Evolutionary conservation across 2,797 vertebrate species (phyloP).

Genomic region (Alauda arvensis): DNA sequence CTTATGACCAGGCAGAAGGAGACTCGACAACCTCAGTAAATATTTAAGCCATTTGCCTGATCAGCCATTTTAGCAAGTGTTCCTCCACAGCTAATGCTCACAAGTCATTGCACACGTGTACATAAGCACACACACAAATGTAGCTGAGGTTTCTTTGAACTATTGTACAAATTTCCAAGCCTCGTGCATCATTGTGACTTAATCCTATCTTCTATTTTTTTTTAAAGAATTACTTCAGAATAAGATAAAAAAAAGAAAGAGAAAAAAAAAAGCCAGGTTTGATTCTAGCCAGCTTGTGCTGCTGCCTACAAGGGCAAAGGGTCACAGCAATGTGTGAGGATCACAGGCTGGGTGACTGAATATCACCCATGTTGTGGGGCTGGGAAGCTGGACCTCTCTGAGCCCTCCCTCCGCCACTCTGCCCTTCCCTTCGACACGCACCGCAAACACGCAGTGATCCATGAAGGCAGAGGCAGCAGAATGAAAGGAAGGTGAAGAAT

Average conservation of each 20-base stretch:
- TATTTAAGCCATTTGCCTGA: constrained; percentile 57
- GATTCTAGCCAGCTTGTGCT: constrained; percentile 39
- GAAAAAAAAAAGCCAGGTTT: not conserved
- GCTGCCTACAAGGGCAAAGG: constrained; percentile 11
- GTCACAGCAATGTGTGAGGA: constrained; percentile 8
- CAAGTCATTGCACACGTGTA: not conserved
- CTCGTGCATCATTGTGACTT: not conserved
- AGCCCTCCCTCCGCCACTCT: constrained; percentile 61
- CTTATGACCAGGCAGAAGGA: constrained; percentile 37
- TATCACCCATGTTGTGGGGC: constrained; percentile 19
- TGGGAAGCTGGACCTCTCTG: constrained; percentile 34
- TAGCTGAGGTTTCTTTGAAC: not conserved
- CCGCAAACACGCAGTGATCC: constrained; percentile 53
- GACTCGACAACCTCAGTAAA: constrained; percentile 49
- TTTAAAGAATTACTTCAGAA: not conserved
- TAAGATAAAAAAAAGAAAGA: not conserved
- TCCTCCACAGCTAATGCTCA: not conserved
- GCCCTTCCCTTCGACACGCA: constrained; percentile 57
- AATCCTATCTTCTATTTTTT: not conserved
- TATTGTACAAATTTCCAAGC: not conserved
- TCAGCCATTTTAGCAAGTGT: constrained; percentile 38
- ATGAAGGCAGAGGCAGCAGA: constrained; percentile 57
- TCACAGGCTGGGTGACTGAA: constrained; percentile 45
- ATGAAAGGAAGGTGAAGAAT: constrained; percentile 63
- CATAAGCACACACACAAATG: not conserved